phyloP scores from a whole-genome alignment of 2,113 vertebrate species.

The Ailurus styani region DNA sequence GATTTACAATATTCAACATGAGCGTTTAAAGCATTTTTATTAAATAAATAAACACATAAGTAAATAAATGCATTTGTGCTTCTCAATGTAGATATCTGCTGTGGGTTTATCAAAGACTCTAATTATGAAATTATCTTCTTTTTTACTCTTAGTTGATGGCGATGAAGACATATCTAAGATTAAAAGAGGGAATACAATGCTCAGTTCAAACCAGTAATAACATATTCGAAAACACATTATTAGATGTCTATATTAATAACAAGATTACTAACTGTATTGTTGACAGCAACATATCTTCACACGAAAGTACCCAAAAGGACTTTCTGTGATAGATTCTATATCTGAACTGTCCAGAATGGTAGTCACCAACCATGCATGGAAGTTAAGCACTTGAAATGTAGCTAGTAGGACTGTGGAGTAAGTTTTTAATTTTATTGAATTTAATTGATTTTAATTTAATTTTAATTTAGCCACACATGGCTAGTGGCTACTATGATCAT shows the following conservation, averaged over 20 bases:
- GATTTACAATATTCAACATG: neutral
- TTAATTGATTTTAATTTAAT: neutral
- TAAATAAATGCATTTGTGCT: neutral
- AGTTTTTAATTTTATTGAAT: neutral
- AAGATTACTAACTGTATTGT: neutral
- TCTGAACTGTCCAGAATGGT: neutral
- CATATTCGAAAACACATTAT: neutral
- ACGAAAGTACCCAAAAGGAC: neutral
- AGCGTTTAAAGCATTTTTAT: neutral
- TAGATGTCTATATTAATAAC: neutral
- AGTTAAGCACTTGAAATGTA: neutral
- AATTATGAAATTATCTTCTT: neutral
- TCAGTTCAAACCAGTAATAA: neutral
- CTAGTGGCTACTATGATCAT: neutral
- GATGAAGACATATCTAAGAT: neutral
- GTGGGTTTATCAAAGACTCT: neutral
- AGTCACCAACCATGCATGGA: neutral
- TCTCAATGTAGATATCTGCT: neutral
- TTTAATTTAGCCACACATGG: neutral
- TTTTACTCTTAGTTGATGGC: neutral
- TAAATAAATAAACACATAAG: conserved; percentile 9
- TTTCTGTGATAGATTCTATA: neutral
- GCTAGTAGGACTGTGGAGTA: neutral
- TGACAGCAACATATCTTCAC: neutral
- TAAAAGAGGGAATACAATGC: neutral